Evolutionary conservation across 2,888 invertebrate genomes (phyloP), one percentile per base, ranked within the genome.

Genomic region (Tetragnatha montana): DNA sequence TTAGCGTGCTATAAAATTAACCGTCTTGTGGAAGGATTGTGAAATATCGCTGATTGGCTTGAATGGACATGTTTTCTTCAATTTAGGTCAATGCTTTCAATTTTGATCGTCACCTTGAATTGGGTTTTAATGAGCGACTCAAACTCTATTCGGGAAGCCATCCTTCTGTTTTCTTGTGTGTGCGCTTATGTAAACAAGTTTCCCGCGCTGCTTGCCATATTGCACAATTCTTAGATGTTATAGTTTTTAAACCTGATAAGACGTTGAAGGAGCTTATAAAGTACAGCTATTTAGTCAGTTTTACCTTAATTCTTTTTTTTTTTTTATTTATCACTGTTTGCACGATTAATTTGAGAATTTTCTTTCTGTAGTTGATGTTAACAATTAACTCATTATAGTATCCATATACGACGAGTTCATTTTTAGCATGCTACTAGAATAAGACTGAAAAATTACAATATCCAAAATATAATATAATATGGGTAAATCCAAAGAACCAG

Each of bases 161-260:
- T 17, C 49, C 3, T 12, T 3, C 14, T 17, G 6, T 6, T 12
- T n/a, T 76, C 49, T 49, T n/a, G 76, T 49, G 35, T 35, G 35
- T 35, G 35, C 35, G 35, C 35, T 1, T 35, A 60, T 60, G 78
- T 47, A 35, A 71, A 70, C 69, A 70, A 71, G 14, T 81, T 81
- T 81, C 73, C 71, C 81, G 81, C 81, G 81, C 81, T 71, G 49
- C 49, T 51, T 21, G 71, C 22, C 50, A 70, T 71, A 71, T 17
- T 21, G 21, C 21, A 81, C 12, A 14, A 73, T 68, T 74, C n/a
- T 22, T 21, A 76, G 19, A 21, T 74, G 22, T 35, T 35, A 14
- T 1, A 22, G 14, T 22, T 6, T 14, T 14, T 35, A 35, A 35
- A 35, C 35, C 35, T 35, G 35, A 35, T 19, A 19, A 19, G 22